Evolutionary conservation across 2,113 vertebrate species (phyloP), one percentile per base, ranked within the genome.

Genomic region (Limanda limanda): DNA sequence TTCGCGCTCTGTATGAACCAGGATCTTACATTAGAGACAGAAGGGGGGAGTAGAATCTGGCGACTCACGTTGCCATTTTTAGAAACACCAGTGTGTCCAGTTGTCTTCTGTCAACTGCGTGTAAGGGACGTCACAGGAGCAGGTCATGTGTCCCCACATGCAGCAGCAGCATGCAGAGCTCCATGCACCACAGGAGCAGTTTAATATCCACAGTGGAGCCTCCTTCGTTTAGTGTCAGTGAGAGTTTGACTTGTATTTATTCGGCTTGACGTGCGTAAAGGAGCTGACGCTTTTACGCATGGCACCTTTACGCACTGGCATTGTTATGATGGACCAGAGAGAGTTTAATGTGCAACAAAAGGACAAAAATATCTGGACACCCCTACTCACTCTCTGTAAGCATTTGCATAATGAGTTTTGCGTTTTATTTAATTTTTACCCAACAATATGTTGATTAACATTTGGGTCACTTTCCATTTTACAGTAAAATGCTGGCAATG

Each of bases 31-130:
- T 87, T 57, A 68, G 71, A 76, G 59, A 35, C 59, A 54, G 47
- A 45, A 45, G 77, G 56, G 78, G 31, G 31, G 78, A 67, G 74
- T 69, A 5, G 85, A 83, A 76, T 78, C 75, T 82, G 77, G 51
- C 74, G 76, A 78, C 81, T 83, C 87, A 68, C 76, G 78, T 86
- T 82, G 75, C 82, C 89, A 91, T 92, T 91, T 91, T 91, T 88
- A 92, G 92, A 91, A 88, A 65, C 82, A 17, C 79, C 80, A 64
- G 73, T 76, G 79, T 74, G 73, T 64, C 76, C 86, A 86, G 83
- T 85, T 88, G 90, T 84, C 89, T 81, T 15, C 84, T 73, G 88
- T 87, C 78, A 86, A 24, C 80, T 72, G 84, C 61, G 27, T 57
- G 78, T 47, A 68, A 68, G 75, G 59, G 68, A 59, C 21, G 74